Evolutionary conservation across 2,888 invertebrate species (phyloP).

Genomic region (Pinctada fucata): DNA sequence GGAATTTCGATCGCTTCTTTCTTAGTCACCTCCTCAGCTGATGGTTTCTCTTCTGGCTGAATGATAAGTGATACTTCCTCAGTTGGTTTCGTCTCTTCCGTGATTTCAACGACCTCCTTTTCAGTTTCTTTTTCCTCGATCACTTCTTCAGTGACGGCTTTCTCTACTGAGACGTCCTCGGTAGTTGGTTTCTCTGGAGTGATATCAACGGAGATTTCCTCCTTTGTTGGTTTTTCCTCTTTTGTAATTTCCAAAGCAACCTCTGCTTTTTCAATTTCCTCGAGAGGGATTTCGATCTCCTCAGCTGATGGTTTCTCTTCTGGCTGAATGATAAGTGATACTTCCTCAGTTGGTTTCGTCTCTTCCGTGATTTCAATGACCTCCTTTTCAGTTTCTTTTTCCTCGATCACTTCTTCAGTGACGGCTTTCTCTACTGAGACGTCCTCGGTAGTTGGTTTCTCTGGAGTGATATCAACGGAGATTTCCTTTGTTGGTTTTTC

Average conservation of each 20-base stretch:
- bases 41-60: not conserved
- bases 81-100: not conserved
- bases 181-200: not conserved
- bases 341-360: constrained; percentile 7
- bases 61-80: constrained; percentile 14
- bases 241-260: constrained; percentile 25
- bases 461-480: constrained; percentile 21
- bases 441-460: constrained; percentile 9
- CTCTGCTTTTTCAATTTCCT: constrained; percentile 10
- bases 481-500: constrained; percentile 23
- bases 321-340: not conserved
- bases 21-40: constrained; percentile 8
- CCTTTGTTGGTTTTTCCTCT: constrained; percentile 43
- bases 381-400: constrained; percentile 16
- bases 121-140: too few relatives aligned
- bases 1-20: constrained; percentile 7
- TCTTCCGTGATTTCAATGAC: constrained; percentile 6
- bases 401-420: not conserved
- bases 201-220: constrained; percentile 32
- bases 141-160: constrained; percentile 13
- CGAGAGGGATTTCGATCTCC: constrained; percentile 1
- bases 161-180: constrained; percentile 23
- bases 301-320: constrained; percentile 15
- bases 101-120: constrained; percentile 15
- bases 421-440: constrained; percentile 7